A percentile compares a stretch with the other conserved stretches of the same genome.
Evolutionary conservation across 1,140 invertebrate species (phyloP).

Genomic region (Drosophila athabasca): DNA sequence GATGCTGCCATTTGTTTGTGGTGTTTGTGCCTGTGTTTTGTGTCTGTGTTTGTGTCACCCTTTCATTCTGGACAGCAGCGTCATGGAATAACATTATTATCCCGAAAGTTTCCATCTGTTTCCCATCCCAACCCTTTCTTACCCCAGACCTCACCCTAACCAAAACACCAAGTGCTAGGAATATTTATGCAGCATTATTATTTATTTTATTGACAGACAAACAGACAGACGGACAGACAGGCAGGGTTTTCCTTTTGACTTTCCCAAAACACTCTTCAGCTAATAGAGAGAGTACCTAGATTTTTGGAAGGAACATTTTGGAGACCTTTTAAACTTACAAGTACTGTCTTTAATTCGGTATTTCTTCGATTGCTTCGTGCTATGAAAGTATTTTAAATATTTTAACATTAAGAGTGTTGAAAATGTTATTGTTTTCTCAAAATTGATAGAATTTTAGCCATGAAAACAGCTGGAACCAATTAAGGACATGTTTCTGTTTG

Average conservation of each 20-base stretch:
- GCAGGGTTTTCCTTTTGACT: constrained; percentile 31
- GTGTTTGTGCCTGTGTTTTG: constrained; percentile 7
- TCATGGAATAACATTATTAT: constrained; percentile 79
- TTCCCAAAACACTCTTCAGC: constrained; percentile 48
- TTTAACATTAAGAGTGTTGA: too few species aligned
- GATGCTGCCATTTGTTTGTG: constrained; percentile 32
- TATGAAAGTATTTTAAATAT: too few species aligned
- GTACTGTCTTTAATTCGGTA: too few species aligned
- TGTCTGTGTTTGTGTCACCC: constrained; percentile 65
- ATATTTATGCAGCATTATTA: constrained; percentile 80
- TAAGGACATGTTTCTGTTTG: too few species aligned
- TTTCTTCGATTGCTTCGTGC: too few species aligned
- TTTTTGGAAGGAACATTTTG: neutral
- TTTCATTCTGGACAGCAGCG: constrained; percentile 67
- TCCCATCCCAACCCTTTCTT: constrained; percentile 1
- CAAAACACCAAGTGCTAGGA: constrained; percentile 38
- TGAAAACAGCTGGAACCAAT: too few species aligned
- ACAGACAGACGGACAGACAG: constrained; percentile 1
- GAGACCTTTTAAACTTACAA: neutral
- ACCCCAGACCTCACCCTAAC: neutral
- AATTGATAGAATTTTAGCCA: too few species aligned
- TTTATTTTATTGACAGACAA: constrained; percentile 78
- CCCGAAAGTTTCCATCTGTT: constrained; percentile 22
- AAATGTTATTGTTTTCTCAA: too few species aligned
- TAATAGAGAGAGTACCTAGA: constrained; percentile 3